Conservation (phyloP, 1,140 invertebrate genomes). For the Mactra quadrangularis region DNA sequence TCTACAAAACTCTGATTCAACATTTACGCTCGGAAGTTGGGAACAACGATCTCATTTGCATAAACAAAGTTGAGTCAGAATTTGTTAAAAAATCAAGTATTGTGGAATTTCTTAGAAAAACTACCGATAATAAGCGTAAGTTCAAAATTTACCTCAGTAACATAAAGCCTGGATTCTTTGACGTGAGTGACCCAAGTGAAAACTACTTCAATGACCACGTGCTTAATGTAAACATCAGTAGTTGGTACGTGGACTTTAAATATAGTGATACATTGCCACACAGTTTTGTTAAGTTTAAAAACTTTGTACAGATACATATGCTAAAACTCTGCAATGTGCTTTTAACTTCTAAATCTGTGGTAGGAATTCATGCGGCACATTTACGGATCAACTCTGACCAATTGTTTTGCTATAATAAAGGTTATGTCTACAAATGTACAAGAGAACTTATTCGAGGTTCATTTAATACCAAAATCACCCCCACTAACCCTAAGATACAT, state of each 20-base stretch:
- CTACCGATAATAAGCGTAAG: background rate
- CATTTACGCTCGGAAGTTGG: background rate
- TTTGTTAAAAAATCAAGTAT: background rate
- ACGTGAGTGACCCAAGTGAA: background rate
- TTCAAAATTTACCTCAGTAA: slow-evolving; percentile 4
- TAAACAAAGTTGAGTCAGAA: background rate
- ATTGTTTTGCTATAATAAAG: slow-evolving; percentile 6
- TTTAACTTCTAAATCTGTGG: background rate
- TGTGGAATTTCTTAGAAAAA: background rate
- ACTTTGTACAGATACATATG: slow-evolving; percentile 10
- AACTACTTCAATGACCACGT: background rate
- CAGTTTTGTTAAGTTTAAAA: background rate
- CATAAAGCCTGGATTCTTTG: background rate
- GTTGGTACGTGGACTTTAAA: background rate
- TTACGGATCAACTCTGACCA: background rate
- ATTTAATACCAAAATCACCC: no score
- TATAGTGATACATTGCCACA: background rate
- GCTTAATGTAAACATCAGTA: background rate
- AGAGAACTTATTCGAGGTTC: slow-evolving; percentile 13
- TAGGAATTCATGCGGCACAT: slow-evolving; percentile 2
- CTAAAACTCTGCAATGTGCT: background rate
- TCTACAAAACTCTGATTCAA: background rate
- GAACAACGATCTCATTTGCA: background rate
- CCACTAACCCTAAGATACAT: no score
- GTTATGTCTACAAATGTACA: background rate